Base-by-base conservation (phyloP, 2,113 vertebrate species). In the Edolisoma coerulescens region DNA sequence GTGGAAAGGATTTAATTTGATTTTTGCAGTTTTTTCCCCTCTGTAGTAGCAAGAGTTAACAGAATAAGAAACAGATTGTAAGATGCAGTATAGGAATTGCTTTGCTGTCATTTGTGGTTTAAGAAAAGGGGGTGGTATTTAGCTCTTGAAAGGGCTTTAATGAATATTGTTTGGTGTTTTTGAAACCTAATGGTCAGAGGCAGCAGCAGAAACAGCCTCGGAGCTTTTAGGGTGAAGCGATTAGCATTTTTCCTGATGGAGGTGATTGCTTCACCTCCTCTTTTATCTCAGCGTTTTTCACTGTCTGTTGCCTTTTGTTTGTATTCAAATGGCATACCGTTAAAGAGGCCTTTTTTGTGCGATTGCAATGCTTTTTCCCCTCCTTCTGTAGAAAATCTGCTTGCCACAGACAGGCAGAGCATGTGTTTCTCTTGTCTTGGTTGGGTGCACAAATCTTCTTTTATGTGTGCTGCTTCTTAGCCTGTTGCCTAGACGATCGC, bases 401-500 rank as follows among this genome's bases (percentile, higher is more conserved):
- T 95, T 97, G 93, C 96, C 93, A 97, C 95, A 90, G 96, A 94
- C 96, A 95, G 90, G 78, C 96, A 97, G 96, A 97, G 93, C 95
- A 96, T 97, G 97, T 96, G 97, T 98, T 97, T 96, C 95, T 96
- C 97, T 97, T 97, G 96, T 96, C 96, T 98, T 98, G 97, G 96
- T 97, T 96, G 97, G 96, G 97, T 98, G 96, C 98, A 97, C 97
- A 97, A 95, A 98, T 98, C 97, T 97, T 96, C 91, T 97, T 96
- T 96, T 95, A 97, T 97, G 97, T 95, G 90, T 93, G 84, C 96
- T 97, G 97, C 96, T 96, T 97, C 97, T 98, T 98, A 97, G 97
- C 93, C 97, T 96, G 98, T 99, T 98, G 98, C 98, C 98, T 99
- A 98, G 98, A 99, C 98, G 97, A 99, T 98, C 97, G 88, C 97